phyloP scores from a whole-genome alignment of 2,888 invertebrate species.

The Temnothorax ravouxi region DNA sequence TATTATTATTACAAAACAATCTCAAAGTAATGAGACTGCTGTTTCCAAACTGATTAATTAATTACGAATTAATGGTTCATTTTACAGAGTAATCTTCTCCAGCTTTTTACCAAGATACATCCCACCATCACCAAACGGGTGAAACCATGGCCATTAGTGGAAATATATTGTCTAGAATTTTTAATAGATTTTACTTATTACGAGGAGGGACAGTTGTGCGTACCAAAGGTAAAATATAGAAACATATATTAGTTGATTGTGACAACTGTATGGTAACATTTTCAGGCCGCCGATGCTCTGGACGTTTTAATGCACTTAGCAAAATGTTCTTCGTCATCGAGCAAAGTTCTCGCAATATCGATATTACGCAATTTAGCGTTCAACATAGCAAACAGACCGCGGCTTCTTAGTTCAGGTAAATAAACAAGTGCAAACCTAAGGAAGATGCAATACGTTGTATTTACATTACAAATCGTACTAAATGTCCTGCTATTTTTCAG shows the following conservation, averaged over 20 bases:
- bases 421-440: constrained; percentile 10
- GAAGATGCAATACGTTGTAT: neutral
- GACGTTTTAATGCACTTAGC: constrained; percentile 84
- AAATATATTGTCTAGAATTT: constrained; percentile 87
- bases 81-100: constrained; percentile 87
- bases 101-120: constrained; percentile 87
- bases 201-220: constrained; percentile 87
- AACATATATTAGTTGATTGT: constrained; percentile 3
- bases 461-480: neutral
- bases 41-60: neutral
- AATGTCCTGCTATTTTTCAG: constrained; percentile 81
- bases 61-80: constrained; percentile 3
- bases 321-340: constrained; percentile 77
- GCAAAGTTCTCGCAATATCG: constrained; percentile 85
- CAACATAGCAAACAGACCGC: constrained; percentile 87
- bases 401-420: constrained; percentile 87
- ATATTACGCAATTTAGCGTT: constrained; percentile 88
- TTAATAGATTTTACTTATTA: constrained; percentile 87
- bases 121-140: constrained; percentile 87
- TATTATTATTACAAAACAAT: neutral
- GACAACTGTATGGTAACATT: constrained; percentile 34
- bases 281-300: constrained; percentile 82
- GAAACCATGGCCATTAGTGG: constrained; percentile 87
- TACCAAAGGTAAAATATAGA: constrained; percentile 85
- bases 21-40: neutral